These are phyloP conservation scores for Ceratotherium simum DNA, from an alignment of 2,113 vertebrate genomes.

Conservation along the genomic window DNA sequence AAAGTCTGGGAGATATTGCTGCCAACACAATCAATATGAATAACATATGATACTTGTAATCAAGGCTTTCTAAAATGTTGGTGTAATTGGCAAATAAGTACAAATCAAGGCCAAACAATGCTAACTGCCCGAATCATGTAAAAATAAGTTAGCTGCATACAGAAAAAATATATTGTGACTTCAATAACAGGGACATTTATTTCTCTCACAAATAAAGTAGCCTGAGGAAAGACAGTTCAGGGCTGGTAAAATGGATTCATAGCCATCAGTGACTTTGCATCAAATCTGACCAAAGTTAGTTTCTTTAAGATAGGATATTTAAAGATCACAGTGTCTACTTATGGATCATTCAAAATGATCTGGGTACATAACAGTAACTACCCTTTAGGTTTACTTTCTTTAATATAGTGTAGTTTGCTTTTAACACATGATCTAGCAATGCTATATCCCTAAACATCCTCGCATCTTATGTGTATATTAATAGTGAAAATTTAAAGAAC, in stretches of 20 bases:
- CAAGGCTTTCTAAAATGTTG: not conserved
- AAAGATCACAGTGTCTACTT: not conserved
- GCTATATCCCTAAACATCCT: not conserved
- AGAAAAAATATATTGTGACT: not conserved
- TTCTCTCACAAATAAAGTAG: not conserved
- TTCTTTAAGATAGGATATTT: not conserved
- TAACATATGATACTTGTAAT: not conserved
- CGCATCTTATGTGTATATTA: not conserved
- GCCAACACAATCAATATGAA: not conserved
- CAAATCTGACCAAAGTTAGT: not conserved
- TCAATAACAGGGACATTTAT: not conserved
- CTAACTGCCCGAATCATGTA: not conserved
- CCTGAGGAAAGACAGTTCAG: not conserved
- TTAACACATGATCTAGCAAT: not conserved
- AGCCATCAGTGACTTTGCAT: not conserved
- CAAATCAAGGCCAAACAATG: not conserved
- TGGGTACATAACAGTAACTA: not conserved
- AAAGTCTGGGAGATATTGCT: not conserved
- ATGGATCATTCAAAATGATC: not conserved
- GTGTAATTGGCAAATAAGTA: not conserved
- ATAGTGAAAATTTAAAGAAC: not conserved
- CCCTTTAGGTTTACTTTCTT: not conserved
- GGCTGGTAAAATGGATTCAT: not conserved
- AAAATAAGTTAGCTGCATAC: not conserved
- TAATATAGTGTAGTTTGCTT: not conserved